Base-by-base conservation (phyloP, 2,888 invertebrate species). In the Drosophila anceps region DNA sequence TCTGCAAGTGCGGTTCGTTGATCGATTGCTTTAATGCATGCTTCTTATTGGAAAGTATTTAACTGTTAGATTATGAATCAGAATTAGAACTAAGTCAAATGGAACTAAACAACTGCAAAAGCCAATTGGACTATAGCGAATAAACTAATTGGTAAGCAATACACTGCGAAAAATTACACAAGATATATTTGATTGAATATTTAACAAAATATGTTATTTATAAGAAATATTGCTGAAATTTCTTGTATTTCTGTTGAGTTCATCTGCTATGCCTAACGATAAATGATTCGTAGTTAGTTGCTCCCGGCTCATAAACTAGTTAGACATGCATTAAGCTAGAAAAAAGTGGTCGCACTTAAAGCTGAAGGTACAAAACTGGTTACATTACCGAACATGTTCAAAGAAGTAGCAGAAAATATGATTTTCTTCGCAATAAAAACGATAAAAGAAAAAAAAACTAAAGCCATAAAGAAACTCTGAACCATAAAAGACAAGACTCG, bases 351-450 rank as follows among this genome's bases (percentile, higher is more conserved):
- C 41, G 83, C 63, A 80, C 46, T 76, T 67, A 69, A 80, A 70
- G 68, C 65, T 50, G 57, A 88, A 88, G 90, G 84, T 90, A 77
- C 81, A 78, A 84, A 90, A 84, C 84, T 82, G 90, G 84, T 84
- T 84, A 80, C 83, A 88, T 84, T 89, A 69, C 75, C 33, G 66
- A 57, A 43, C 65, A 63, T 62, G 59, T 39, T 43, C 63, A 54
- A 64, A 82, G 69, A 73, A 55, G 63, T 44, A 44, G 44, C 41
- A 60, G 41, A 27, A 58, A 67, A 48, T 54, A 43, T 44, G 55
- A 20, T 57, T 43, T 31, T 43, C 31, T 43, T 43, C 59, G 77
- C 75, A 68, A 65, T 78, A 66, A 81, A 79, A 66, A 46, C 81
- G 60, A 78, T 73, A 59, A 70, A 70, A 43, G 20, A 43, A 43